Evolutionary conservation across 2,113 vertebrate genomes (phyloP).

Genomic region (Hippocampus barbouri): DNA sequence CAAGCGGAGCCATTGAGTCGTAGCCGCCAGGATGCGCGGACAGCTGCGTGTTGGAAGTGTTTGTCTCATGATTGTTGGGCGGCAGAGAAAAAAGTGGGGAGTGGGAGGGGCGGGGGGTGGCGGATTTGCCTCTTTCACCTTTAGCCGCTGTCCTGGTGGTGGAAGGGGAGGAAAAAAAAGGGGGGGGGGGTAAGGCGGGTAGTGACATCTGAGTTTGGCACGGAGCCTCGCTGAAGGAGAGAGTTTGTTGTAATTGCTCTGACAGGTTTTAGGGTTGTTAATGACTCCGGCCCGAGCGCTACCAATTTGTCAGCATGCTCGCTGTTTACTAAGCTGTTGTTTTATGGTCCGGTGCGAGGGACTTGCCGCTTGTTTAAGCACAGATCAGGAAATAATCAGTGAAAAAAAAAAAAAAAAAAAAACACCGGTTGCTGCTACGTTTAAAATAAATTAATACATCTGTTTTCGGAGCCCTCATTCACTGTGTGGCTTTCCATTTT

Average conservation of each 20-base stretch:
- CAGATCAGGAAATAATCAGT: constrained; percentile 77
- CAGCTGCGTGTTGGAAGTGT: constrained; percentile 63
- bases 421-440: constrained; percentile 40
- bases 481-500: constrained; percentile 54
- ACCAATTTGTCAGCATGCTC: constrained; percentile 75
- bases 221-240: constrained; percentile 56
- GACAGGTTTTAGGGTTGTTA: constrained; percentile 76
- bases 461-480: constrained; percentile 49
- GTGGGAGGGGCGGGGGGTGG: constrained; percentile 3
- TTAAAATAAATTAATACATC: constrained; percentile 21
- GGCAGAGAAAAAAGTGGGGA: constrained; percentile 1
- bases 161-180: constrained; percentile 9
- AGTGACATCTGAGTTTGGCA: constrained; percentile 62
- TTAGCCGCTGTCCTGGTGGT: constrained; percentile 41
- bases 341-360: constrained; percentile 71
- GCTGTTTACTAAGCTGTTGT: constrained; percentile 80
- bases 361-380: constrained; percentile 71
- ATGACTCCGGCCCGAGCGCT: constrained; percentile 69
- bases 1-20: constrained; percentile 61
- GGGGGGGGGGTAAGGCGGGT: constrained; percentile 31
- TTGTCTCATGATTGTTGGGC: constrained; percentile 36
- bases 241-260: constrained; percentile 70
- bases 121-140: constrained; percentile 41
- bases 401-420: constrained; percentile 44
- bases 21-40: constrained; percentile 60